A percentile compares a stretch with the other conserved stretches of the same genome.
phyloP scores from a whole-genome alignment of 2,888 invertebrate species.

The Leptinotarsa haldemani region DNA sequence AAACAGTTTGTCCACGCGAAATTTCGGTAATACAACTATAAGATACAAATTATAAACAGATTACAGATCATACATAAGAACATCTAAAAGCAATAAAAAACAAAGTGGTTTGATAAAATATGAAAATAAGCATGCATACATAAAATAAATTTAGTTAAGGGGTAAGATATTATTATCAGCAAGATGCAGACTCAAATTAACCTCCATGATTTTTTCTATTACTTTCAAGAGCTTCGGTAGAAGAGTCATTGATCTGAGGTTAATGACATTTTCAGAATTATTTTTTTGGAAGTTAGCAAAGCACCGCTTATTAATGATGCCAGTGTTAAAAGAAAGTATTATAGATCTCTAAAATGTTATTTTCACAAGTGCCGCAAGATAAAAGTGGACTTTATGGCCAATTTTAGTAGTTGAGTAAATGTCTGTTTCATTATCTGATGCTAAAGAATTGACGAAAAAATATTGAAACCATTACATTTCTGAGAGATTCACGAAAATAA shows the following conservation, averaged over 20 bases:
- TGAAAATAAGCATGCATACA: no score
- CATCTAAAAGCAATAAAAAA: no score
- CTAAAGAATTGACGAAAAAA: background rate
- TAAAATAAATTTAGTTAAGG: no score
- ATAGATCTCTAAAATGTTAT: background rate
- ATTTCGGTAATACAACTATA: no score
- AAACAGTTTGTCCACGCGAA: no score
- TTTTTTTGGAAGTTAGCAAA: background rate
- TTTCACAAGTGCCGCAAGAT: background rate
- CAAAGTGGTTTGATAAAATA: no score
- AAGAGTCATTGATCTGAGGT: background rate
- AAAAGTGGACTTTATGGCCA: background rate
- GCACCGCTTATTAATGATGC: background rate
- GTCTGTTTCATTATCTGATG: background rate
- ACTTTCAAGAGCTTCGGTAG: background rate
- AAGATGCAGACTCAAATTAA: no score
- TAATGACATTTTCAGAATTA: background rate
- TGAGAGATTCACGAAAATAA: background rate
- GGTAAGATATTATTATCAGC: no score
- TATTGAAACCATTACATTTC: background rate
- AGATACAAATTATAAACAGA: no score
- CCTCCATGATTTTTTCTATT: no score
- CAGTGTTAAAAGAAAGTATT: background rate
- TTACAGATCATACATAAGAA: no score
- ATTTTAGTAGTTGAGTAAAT: background rate